Conservation (phyloP, 2,113 vertebrate species). For the Fregetta grallaria region DNA sequence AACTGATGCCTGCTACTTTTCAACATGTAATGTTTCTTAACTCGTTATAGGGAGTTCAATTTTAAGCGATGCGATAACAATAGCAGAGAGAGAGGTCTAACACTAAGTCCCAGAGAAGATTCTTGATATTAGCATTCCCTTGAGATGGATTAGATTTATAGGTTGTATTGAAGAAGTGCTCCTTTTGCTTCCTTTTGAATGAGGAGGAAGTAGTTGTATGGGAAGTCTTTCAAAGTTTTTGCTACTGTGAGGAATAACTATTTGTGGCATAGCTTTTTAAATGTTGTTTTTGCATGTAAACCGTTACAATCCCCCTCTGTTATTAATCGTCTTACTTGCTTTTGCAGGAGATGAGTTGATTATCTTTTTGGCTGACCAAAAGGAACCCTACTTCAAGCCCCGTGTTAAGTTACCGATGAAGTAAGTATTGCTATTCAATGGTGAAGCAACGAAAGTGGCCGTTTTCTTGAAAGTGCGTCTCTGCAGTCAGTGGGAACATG, state of each 20-base stretch:
- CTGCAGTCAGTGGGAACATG: background rate
- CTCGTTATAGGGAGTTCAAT: background rate
- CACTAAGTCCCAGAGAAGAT: background rate
- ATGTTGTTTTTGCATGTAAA: background rate
- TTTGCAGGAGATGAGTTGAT: slow-evolving; percentile 87
- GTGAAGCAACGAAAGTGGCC: background rate
- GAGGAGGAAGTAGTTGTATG: background rate
- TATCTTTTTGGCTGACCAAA: slow-evolving; percentile 92
- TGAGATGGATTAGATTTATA: background rate
- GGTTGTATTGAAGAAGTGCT: background rate
- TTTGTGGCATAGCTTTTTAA: background rate
- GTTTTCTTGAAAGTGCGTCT: background rate
- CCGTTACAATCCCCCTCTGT: background rate
- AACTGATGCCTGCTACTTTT: background rate
- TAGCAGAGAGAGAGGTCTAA: background rate
- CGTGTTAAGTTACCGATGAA: slow-evolving; percentile 79
- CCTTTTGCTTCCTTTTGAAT: background rate
- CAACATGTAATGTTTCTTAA: background rate
- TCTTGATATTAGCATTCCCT: background rate
- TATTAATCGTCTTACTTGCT: slow-evolving; percentile 3
- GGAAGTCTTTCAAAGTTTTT: background rate
- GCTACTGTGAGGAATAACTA: background rate
- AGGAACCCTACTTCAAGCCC: slow-evolving; percentile 91
- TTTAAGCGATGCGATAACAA: background rate
- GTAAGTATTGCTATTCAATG: slow-evolving; percentile 68